These are phyloP conservation scores for Onychomys leucogaster DNA, from an alignment of 2,797 vertebrate genomes.

Conservation along the genomic window DNA sequence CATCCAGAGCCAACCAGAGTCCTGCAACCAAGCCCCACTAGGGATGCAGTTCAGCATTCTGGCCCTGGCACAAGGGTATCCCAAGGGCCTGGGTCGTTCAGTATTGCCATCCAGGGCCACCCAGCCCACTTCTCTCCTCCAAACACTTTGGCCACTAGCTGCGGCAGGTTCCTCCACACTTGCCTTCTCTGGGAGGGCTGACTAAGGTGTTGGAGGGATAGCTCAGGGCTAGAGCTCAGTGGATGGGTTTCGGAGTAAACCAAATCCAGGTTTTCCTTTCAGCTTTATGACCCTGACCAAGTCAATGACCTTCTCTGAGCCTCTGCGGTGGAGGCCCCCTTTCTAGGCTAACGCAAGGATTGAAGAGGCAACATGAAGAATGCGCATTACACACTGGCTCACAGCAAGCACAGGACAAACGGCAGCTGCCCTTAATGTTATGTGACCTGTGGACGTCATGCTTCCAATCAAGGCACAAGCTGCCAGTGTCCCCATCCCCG, in stretches of 20 bases:
- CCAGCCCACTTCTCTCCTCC: background rate
- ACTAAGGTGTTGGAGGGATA: accelerated
- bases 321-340: background rate
- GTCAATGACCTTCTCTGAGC: background rate
- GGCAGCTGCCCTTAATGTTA: background rate
- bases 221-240: background rate
- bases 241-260: background rate
- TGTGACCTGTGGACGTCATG: background rate
- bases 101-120: accelerated
- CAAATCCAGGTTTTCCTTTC: background rate
- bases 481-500: background rate
- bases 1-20: background rate
- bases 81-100: no score
- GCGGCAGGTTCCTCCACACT: background rate
- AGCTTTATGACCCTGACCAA: background rate
- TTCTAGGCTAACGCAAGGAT: no score
- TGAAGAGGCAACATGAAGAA: accelerated
- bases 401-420: accelerated
- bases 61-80: accelerated
- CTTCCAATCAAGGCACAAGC: background rate
- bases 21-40: accelerated
- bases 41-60: accelerated
- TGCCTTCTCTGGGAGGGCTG: no score
- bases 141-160: accelerated
- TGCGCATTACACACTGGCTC: accelerated